Percentiles rank a stretch among this genome's conserved stretches.
phyloP scores from a whole-genome alignment of 2,797 vertebrate species.

The Fratercula arctica region DNA sequence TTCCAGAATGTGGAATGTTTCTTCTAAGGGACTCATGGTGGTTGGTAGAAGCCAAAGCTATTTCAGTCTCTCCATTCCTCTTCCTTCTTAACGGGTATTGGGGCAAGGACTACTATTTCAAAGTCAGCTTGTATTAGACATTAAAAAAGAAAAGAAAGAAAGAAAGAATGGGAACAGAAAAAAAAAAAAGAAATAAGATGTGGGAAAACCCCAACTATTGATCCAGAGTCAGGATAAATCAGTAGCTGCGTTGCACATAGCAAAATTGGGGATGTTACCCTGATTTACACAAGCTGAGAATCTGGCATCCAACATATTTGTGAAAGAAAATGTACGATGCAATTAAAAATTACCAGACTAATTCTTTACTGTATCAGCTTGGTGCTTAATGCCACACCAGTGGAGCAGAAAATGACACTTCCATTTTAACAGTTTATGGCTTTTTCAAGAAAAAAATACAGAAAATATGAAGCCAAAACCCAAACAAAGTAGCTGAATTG shows the following conservation, averaged over 20 bases:
- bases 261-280: not conserved
- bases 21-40: not conserved
- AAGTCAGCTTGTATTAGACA: not conserved
- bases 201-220: not conserved
- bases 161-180: not conserved
- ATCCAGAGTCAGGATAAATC: not conserved
- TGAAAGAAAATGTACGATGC: not conserved
- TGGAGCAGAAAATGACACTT: not conserved
- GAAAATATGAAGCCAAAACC: not conserved
- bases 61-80: not conserved
- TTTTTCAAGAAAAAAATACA: not conserved
- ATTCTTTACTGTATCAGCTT: not conserved
- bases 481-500: not conserved
- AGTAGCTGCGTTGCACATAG: not conserved
- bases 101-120: not conserved
- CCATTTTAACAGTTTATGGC: not conserved
- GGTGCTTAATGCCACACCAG: not conserved
- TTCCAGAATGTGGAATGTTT: conserved; percentile 35
- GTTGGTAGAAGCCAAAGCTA: not conserved
- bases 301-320: not conserved
- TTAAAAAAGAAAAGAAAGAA: not conserved
- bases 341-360: not conserved
- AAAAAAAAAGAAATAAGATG: not conserved
- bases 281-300: not conserved
- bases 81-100: not conserved